A percentile compares a stretch with the other conserved stretches of the same genome.
Conservation (phyloP, 1,140 invertebrate genomes). For the Gyrodactylus bullatarudis region DNA sequence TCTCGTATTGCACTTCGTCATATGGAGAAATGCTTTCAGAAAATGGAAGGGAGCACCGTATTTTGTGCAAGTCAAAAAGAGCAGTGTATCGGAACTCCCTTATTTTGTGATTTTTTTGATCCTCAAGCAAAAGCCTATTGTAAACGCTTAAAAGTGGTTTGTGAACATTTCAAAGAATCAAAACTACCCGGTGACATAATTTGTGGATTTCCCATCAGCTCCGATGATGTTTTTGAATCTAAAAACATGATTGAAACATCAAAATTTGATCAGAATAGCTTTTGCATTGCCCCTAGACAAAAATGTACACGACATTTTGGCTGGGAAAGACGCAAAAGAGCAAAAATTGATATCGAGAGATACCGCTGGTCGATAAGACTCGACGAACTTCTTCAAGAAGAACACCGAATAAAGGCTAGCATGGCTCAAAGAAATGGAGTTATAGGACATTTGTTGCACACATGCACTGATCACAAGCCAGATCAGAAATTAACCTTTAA, state of each 20-base stretch:
- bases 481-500: background rate
- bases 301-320: slow-evolving; percentile 58
- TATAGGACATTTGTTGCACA: background rate
- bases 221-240: slow-evolving; percentile 44
- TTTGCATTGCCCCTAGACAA: slow-evolving; percentile 54
- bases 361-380: slow-evolving; percentile 25
- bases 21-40: slow-evolving; percentile 30
- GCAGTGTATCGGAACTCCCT: background rate
- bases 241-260: slow-evolving; percentile 25
- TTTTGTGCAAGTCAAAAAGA: slow-evolving; percentile 1
- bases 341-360: slow-evolving; percentile 38
- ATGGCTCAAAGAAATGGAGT: background rate
- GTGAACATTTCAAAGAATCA: slow-evolving; percentile 54
- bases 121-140: slow-evolving; percentile 58
- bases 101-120: slow-evolving; percentile 81
- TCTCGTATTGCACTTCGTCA: slow-evolving; percentile 44
- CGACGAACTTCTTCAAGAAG: background rate
- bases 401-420: background rate
- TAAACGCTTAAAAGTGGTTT: slow-evolving; percentile 63
- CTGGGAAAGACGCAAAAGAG: slow-evolving; percentile 68
- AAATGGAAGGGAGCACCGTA: slow-evolving; percentile 22
- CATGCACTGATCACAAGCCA: background rate
- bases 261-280: slow-evolving; percentile 17
- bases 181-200: slow-evolving; percentile 11
- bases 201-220: slow-evolving; percentile 11